Conservation (phyloP, 2,797 vertebrate species). For the Pelochelys cantorii region DNA sequence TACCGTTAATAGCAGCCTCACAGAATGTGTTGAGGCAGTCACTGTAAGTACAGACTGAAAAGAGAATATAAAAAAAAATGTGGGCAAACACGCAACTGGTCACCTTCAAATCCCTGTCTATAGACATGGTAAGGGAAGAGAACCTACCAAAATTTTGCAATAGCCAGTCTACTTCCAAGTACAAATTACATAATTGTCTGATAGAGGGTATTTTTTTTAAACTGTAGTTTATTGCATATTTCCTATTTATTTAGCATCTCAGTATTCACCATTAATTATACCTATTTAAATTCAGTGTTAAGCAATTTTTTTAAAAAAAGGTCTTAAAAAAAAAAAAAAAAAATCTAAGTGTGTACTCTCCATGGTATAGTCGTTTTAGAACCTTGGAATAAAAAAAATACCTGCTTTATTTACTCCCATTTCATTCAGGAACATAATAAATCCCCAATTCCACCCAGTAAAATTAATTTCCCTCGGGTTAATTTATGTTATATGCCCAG, state of each 20-base stretch:
- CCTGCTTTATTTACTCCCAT: not conserved
- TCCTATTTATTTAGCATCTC: conserved; percentile 7
- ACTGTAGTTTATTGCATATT: not conserved
- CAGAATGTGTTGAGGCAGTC: not conserved
- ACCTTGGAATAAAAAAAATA: not conserved
- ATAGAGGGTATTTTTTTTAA: not conserved
- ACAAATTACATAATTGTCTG: not conserved
- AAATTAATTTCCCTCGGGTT: not conserved
- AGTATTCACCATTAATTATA: not conserved
- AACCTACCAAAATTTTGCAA: not conserved
- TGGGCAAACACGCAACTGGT: not conserved
- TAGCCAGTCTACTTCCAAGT: not conserved
- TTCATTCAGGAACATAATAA: not conserved
- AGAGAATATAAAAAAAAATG: not conserved
- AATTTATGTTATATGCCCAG: not conserved
- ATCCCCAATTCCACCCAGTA: not conserved
- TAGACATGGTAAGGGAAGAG: not conserved
- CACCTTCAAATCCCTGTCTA: not conserved
- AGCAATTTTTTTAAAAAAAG: not conserved
- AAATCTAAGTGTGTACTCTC: not conserved
- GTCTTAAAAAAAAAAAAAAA: too few species aligned
- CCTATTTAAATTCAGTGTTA: not conserved
- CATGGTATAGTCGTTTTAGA: not conserved
- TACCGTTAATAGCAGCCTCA: conserved; percentile 6
- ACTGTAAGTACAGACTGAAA: not conserved